Conservation (phyloP, 1,140 invertebrate genomes). For the Heliconius nattereri region DNA sequence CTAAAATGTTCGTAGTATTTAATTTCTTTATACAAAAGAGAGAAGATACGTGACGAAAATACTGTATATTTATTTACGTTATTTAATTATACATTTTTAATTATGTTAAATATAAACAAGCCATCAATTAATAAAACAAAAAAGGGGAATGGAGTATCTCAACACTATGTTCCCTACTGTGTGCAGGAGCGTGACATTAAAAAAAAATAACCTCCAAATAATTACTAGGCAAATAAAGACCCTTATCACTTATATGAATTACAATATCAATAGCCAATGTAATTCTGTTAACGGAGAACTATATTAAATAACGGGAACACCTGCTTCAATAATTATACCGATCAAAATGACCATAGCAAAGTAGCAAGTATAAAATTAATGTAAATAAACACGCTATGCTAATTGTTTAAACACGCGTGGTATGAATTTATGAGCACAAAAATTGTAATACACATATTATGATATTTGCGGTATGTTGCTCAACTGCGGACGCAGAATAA, state of each 20-base stretch:
- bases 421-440: conserved; percentile 21
- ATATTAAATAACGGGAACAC: conserved; percentile 21
- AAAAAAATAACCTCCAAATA: neutral
- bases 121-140: too few relatives aligned
- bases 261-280: neutral
- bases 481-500: conserved; percentile 1
- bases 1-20: neutral
- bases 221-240: neutral
- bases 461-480: conserved; percentile 8
- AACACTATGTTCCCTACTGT: too few relatives aligned
- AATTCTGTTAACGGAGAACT: neutral
- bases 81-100: too few relatives aligned
- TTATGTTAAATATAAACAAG: too few relatives aligned
- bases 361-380: conserved; percentile 19
- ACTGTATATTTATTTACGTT: too few relatives aligned
- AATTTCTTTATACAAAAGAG: neutral
- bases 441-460: neutral
- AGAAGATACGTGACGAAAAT: too few relatives aligned
- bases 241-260: neutral
- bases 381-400: conserved; percentile 21
- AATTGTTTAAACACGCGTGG: conserved; percentile 19
- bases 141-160: too few relatives aligned
- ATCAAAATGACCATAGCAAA: conserved; percentile 20
- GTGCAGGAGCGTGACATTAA: neutral
- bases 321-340: conserved; percentile 18